Evolutionary conservation across 2,113 vertebrate genomes (phyloP), one percentile per base, ranked within the genome.

Genomic region (Bostrychus sinensis): DNA sequence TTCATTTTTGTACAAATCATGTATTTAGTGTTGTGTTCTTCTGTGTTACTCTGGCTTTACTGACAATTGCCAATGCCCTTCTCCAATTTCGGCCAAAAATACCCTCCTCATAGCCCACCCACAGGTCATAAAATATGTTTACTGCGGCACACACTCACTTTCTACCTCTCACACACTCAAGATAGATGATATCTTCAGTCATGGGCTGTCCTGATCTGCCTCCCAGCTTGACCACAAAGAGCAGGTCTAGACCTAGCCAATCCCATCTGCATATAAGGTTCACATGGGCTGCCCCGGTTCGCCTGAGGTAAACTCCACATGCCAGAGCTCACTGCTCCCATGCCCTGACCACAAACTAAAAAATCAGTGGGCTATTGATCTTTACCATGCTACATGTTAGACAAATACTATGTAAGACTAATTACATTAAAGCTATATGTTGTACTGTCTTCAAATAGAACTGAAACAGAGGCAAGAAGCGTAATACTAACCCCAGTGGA

Each of bases 111-210:
- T 61, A 12, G 68, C 59, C 70, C 37, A 48, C 77, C 56, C 75
- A 41, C 72, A 41, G 38, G 38, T 71, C 81, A 67, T 83, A 71
- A 86, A 83, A 77, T 60, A 78, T 23, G 62, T 81, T 66, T 64
- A 54, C 53, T 42, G 19, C 70, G 62, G 63, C 41, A 55, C 60
- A 25, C 45, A 42, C 61, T 50, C 55, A 41, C 51, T 37, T 42
- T 39, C 51, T 30, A 38, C 43, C 23, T 62, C 63, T 64, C 62
- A 53, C 19, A 63, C 66, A 48, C 56, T 17, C 55, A 48, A 22
- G 20, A 34, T 45, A 66, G 72, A 88, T 79, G 77, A 83, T 61
- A 72, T 60, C 66, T 74, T 79, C 82, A 82, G 70, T 51, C 55
- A 48, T 62, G 42, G 39, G 26, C 36, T 22, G 43, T 58, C 56